Percentiles rank a stretch among this genome's conserved stretches.
Evolutionary conservation across 2,797 vertebrate genomes (phyloP).

Genomic region (Bryconaethiops microstoma): DNA sequence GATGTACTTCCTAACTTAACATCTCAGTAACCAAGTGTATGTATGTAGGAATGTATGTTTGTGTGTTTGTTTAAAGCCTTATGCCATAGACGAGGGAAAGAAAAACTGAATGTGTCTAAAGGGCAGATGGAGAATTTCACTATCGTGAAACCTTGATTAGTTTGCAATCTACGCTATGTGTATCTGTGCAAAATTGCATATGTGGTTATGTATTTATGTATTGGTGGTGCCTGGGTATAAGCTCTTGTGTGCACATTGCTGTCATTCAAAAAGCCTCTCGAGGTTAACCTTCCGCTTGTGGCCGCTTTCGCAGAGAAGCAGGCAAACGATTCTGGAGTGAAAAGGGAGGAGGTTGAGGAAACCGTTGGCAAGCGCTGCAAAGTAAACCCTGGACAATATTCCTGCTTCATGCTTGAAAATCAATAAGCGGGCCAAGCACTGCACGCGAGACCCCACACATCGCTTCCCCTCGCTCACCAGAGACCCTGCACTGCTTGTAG

Average conservation of each 20-base stretch:
- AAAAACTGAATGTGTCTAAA: conserved; percentile 21
- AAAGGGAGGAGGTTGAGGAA: conserved; percentile 64
- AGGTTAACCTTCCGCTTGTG: conserved; percentile 62
- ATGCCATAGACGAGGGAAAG: neutral
- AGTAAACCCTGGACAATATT: conserved; percentile 71
- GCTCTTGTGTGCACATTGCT: conserved; percentile 50
- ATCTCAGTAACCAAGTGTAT: conserved; percentile 23
- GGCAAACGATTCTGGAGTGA: conserved; percentile 37
- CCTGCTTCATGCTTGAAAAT: conserved; percentile 72
- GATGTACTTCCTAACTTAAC: conserved; percentile 40
- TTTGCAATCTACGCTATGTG: conserved; percentile 47
- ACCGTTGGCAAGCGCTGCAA: conserved; percentile 68
- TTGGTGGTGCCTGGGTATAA: conserved; percentile 33
- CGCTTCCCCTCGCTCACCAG: conserved; percentile 52
- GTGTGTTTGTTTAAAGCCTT: conserved; percentile 25
- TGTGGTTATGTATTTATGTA: conserved; percentile 44
- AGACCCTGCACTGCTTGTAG: conserved; percentile 50
- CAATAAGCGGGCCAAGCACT: conserved; percentile 71
- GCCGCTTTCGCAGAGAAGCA: conserved; percentile 51
- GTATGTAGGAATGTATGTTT: conserved; percentile 16
- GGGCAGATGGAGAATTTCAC: conserved; percentile 35
- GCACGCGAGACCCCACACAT: conserved; percentile 77
- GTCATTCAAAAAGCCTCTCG: conserved; percentile 61
- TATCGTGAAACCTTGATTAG: conserved; percentile 19
- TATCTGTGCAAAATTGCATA: conserved; percentile 22